Evolutionary conservation across 1,140 invertebrate genomes (phyloP), one percentile per base, ranked within the genome.

Genomic region (Drosophila mauritiana): DNA sequence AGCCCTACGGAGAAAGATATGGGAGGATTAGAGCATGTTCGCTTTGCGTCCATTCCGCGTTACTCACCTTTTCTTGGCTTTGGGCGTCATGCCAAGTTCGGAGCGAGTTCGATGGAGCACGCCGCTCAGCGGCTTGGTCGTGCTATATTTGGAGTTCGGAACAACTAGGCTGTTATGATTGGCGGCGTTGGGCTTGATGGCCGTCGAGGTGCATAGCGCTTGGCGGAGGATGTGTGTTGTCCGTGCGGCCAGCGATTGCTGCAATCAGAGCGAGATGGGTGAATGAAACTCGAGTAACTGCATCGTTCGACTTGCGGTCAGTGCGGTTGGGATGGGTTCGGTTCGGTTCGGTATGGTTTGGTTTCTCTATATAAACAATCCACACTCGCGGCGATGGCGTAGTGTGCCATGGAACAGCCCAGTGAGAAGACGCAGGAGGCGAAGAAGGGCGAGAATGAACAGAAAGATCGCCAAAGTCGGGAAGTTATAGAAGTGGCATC

Each of bases 361-460:
- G 17, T 22, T 31, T 17, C 20, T 53, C 59, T 57, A 75, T 75
- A 75, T 57, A 75, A 56, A 73, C 59, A 20, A 58, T 36, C 79
- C 59, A 3, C 58, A 45, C 1, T 39, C 64, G 8, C 34, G 20
- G 17, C 43, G 51, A 13, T 56, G 57, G 8, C 51, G 25, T 39
- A 63, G 52, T 55, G 39, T 27, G 67, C 86, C 20, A 67, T 76
- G 67, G 64, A 68, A 7, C 59, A 52, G 64, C 10, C 52, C 53
- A 27, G 25, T n/a, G 55, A 53, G n/a, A 39, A 40, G 42, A 31
- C 20, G 37, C 45, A 10, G 36, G 22, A n/a, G n/a, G 25, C 11
- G 1, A 17, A 17, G 17, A 17, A 17, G 17, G 17, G 17, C 17
- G 17, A 17, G 17, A 17, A 17, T 17, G 54, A 17, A 2, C 34